These are phyloP conservation scores for Gopherus evgoodei DNA, from an alignment of 2,113 vertebrate species.

Conservation along the genomic window DNA sequence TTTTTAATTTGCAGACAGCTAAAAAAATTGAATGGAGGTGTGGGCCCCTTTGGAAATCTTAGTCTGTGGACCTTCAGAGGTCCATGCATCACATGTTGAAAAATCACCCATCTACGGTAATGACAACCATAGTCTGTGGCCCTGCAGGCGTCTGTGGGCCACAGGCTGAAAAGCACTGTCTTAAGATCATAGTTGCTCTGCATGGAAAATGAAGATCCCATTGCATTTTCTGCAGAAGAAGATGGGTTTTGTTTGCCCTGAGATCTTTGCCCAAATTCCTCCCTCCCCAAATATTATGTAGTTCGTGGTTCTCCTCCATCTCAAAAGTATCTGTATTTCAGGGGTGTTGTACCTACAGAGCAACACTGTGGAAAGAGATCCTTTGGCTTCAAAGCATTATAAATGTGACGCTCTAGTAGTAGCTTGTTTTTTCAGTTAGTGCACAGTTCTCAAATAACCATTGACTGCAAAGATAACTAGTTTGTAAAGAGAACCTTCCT, in stretches of 20 bases:
- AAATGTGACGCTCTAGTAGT: background rate
- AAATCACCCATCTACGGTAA: background rate
- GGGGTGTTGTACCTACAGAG: background rate
- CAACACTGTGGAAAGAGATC: background rate
- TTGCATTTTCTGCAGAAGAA: background rate
- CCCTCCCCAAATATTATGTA: rapidly evolving
- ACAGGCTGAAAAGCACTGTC: background rate
- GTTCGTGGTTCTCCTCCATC: background rate
- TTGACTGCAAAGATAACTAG: background rate
- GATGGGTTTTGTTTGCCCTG: background rate
- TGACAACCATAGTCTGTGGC: no score
- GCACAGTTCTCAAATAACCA: background rate
- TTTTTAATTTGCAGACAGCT: no score
- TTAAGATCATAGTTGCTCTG: background rate
- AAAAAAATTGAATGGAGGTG: no score
- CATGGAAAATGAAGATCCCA: background rate
- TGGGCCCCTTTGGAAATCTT: background rate
- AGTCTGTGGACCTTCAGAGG: background rate
- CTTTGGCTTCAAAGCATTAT: background rate
- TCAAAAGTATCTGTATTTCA: rapidly evolving
- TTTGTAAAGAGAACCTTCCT: background rate
- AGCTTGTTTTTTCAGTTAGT: background rate
- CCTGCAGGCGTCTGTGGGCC: background rate
- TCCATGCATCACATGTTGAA: background rate
- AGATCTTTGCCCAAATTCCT: background rate